Conservation (phyloP, 2,113 vertebrate species). For the Dolichotis patagonum region DNA sequence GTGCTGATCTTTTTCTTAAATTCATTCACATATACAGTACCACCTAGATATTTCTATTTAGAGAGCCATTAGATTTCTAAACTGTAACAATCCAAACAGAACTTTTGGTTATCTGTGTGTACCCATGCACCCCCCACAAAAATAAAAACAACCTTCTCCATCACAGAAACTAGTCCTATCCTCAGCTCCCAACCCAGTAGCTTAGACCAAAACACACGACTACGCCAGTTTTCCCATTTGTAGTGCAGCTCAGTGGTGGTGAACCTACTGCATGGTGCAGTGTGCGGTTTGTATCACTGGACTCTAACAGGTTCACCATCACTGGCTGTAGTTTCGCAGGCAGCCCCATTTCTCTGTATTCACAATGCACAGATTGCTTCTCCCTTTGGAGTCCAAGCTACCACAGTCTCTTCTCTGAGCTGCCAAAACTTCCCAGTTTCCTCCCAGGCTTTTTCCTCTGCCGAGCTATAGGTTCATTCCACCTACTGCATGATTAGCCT, state of each 20-base stretch:
- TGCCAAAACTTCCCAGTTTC: neutral
- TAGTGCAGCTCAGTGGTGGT: neutral
- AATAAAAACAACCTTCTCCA: neutral
- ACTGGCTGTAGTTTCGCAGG: neutral
- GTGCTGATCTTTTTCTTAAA: neutral
- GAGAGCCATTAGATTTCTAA: neutral
- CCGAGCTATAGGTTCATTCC: too few relatives aligned
- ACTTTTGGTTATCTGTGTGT: neutral
- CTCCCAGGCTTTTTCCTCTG: neutral
- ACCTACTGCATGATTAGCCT: neutral
- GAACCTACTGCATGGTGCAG: neutral
- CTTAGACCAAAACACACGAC: neutral
- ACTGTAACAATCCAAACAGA: neutral
- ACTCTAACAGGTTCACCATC: neutral
- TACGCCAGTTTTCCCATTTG: neutral
- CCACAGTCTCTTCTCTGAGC: neutral
- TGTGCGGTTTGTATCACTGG: neutral
- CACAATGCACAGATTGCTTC: fast-evolving
- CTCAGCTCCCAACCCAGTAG: neutral
- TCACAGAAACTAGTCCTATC: neutral
- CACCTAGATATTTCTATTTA: neutral
- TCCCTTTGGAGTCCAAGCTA: neutral
- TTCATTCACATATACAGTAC: neutral
- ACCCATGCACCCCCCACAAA: neutral
- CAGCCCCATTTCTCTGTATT: neutral